Conservation (phyloP, 2,888 invertebrate genomes). For the Tinea trinotella region DNA sequence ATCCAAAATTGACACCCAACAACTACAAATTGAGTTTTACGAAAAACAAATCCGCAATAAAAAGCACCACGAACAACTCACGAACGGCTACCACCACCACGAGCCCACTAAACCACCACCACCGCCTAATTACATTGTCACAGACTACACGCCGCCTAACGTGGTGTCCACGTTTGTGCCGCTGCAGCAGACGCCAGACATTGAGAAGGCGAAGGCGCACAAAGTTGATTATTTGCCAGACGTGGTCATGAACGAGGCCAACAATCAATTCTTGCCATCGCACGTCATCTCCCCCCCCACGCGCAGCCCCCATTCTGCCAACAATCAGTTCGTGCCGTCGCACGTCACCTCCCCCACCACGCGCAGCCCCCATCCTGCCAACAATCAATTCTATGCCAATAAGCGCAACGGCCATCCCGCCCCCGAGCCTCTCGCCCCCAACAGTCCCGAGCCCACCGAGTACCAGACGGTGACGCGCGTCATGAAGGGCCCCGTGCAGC, state of each 20-base stretch:
- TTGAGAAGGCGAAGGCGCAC: slow-evolving; percentile 61
- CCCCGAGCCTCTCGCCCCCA: slow-evolving; percentile 28
- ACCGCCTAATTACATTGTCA: slow-evolving; percentile 54
- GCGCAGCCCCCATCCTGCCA: slow-evolving; percentile 22
- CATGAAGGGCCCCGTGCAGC: slow-evolving; percentile 82
- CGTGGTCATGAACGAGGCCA: slow-evolving; percentile 56
- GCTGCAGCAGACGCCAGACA: slow-evolving; percentile 63
- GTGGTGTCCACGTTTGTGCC: slow-evolving; percentile 50
- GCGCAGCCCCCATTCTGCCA: slow-evolving; percentile 33
- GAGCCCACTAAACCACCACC: slow-evolving; percentile 23
- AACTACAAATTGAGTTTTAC: slow-evolving; percentile 64
- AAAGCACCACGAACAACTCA: slow-evolving; percentile 34
- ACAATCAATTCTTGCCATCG: slow-evolving; percentile 26
- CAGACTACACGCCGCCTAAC: slow-evolving; percentile 59
- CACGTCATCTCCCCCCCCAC: slow-evolving; percentile 26
- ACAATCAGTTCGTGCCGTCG: slow-evolving; percentile 26
- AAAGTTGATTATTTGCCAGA: slow-evolving; percentile 62
- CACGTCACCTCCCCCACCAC: slow-evolving; percentile 22
- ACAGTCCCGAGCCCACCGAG: slow-evolving; percentile 63
- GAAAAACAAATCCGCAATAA: slow-evolving; percentile 62
- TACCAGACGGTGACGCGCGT: slow-evolving; percentile 78
- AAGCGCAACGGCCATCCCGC: slow-evolving; percentile 32
- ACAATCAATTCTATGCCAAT: slow-evolving; percentile 22
- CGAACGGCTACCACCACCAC: slow-evolving; percentile 32
- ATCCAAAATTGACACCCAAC: slow-evolving; percentile 50